Percentiles rank a stretch among this genome's conserved stretches.
phyloP scores from a whole-genome alignment of 2,888 invertebrate species.

The Lochmaea capreae region DNA sequence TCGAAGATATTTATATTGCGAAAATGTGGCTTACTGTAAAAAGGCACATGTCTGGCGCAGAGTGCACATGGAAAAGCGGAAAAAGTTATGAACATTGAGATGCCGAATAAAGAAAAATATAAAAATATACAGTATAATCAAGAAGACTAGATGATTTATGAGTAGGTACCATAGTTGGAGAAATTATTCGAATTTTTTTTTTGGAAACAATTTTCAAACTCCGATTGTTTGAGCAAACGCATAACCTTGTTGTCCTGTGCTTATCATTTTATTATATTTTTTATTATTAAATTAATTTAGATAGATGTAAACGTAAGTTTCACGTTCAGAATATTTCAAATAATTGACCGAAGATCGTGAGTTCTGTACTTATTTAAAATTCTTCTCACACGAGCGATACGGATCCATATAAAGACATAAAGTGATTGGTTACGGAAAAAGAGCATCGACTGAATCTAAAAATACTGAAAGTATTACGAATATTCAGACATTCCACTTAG shows the following conservation, averaged over 20 bases:
- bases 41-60: not conserved
- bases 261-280: too few relatives aligned
- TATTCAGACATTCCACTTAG: not conserved
- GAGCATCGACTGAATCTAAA: not conserved
- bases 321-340: not conserved
- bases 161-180: not conserved
- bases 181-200: too few relatives aligned
- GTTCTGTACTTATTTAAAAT: not conserved
- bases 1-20: constrained; percentile 1
- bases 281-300: too few relatives aligned
- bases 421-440: not conserved
- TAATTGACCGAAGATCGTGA: not conserved
- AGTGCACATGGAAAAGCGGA: not conserved
- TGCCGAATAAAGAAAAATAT: not conserved
- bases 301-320: not conserved
- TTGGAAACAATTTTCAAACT: too few relatives aligned
- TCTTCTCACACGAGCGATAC: not conserved
- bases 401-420: not conserved
- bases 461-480: not conserved
- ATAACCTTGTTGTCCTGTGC: too few relatives aligned
- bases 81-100: not conserved
- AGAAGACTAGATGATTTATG: not conserved
- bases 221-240: too few relatives aligned
- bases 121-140: not conserved
- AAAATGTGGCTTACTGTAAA: constrained; percentile 9